These are phyloP conservation scores for Corythucha ciliata DNA, from an alignment of 2,888 invertebrate genomes.

Conservation along the genomic window DNA sequence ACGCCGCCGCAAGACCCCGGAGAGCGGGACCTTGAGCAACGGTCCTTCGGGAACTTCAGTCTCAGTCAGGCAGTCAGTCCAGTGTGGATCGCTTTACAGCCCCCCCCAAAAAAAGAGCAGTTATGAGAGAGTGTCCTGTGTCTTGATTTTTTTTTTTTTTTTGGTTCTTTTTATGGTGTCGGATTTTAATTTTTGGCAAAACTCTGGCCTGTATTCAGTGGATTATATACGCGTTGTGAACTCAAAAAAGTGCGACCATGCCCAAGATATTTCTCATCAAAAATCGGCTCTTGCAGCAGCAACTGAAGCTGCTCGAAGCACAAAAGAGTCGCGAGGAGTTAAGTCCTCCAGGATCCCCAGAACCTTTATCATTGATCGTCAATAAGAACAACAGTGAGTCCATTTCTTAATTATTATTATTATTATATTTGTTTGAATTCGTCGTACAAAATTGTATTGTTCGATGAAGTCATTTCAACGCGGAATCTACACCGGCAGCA, in stretches of 20 bases:
- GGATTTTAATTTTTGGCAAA: not conserved
- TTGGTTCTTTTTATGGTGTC: not conserved
- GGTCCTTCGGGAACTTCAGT: too few species aligned
- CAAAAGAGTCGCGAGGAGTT: conserved; percentile 50
- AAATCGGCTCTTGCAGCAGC: conserved; percentile 84
- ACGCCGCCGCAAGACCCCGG: too few species aligned
- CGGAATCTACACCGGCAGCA: too few species aligned
- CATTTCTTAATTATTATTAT: not conserved
- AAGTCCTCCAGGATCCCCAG: conserved; percentile 41
- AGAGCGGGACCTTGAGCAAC: conserved; percentile 30
- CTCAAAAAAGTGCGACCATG: conserved; percentile 47
- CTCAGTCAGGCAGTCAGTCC: too few species aligned
- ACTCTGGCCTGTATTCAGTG: not conserved
- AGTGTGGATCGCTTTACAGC: not conserved
- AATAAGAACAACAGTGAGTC: conserved; percentile 40
- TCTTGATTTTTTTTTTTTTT: conserved; percentile 8
- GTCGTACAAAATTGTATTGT: too few species aligned
- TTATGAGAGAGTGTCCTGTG: conserved; percentile 9
- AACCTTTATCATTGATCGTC: conserved; percentile 46
- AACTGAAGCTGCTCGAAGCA: conserved; percentile 69
- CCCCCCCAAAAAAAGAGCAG: too few species aligned
- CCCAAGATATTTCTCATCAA: conserved; percentile 90
- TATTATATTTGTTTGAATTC: too few species aligned
- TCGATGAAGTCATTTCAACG: too few species aligned
- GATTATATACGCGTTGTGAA: not conserved